These are phyloP conservation scores for Rhagonycha fulva DNA, from an alignment of 2,888 invertebrate genomes.

Conservation along the genomic window DNA sequence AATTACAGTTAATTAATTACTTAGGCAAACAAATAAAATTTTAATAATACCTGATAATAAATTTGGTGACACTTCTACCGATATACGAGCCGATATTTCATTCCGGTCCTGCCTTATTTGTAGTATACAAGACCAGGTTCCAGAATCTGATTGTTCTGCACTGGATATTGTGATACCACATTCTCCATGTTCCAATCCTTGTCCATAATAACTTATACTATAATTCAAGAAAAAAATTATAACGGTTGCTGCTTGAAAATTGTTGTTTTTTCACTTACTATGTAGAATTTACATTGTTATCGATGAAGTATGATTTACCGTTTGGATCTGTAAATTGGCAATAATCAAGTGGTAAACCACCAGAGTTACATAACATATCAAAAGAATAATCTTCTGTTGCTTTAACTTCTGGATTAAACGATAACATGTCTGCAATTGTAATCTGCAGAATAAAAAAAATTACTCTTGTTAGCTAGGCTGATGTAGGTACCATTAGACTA, in stretches of 20 bases:
- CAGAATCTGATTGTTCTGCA: not conserved
- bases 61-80: not conserved
- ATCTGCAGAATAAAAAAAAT: slow-evolving; percentile 3
- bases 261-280: not conserved
- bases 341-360: slow-evolving; percentile 23
- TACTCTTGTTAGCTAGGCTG: too few relatives aligned
- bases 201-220: not conserved
- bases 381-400: slow-evolving; percentile 2
- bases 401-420: slow-evolving; percentile 9
- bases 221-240: not conserved
- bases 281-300: not conserved
- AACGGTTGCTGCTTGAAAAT: too few relatives aligned
- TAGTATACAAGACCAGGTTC: not conserved
- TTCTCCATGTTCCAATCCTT: not conserved
- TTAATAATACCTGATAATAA: not conserved
- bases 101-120: not conserved
- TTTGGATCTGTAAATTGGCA: slow-evolving; percentile 18
- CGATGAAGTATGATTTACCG: not conserved
- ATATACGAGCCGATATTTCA: not conserved
- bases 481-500: too few relatives aligned
- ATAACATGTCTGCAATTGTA: slow-evolving; percentile 17
- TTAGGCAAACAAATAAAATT: too few relatives aligned
- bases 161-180: not conserved
- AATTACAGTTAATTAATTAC: too few relatives aligned
- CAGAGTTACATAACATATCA: slow-evolving; percentile 17